phyloP scores from a whole-genome alignment of 2,888 invertebrate species.

The Cosmia pyralina region DNA sequence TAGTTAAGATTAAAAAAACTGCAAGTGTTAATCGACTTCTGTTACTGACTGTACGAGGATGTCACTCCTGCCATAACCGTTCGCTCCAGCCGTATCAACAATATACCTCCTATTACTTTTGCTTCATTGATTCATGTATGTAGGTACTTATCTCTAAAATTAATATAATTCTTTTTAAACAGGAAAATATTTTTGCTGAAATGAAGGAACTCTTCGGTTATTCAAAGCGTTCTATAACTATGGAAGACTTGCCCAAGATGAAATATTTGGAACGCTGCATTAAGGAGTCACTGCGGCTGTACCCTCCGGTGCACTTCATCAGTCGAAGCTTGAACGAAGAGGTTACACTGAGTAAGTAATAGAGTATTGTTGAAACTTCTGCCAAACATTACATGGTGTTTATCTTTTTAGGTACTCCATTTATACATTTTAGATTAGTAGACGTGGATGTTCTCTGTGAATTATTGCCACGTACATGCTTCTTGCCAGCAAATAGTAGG shows the following conservation, averaged over 20 bases:
- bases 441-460: not conserved
- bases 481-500: too few relatives aligned
- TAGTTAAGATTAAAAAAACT: too few relatives aligned
- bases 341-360: constrained; percentile 88
- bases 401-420: not conserved
- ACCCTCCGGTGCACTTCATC: constrained; percentile 92
- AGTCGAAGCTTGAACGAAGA: constrained; percentile 90
- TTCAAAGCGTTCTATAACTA: constrained; percentile 90
- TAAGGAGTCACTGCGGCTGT: constrained; percentile 92
- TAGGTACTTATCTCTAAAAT: too few relatives aligned
- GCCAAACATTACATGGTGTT: not conserved
- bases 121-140: too few relatives aligned
- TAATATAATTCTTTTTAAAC: not conserved
- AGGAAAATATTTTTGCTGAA: constrained; percentile 91
- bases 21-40: too few relatives aligned
- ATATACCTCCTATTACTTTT: not conserved
- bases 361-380: not conserved
- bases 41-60: too few relatives aligned
- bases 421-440: not conserved
- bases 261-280: constrained; percentile 92
- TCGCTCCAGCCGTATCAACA: not conserved
- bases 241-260: constrained; percentile 91
- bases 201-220: constrained; percentile 91
- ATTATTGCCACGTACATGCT: too few relatives aligned
- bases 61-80: too few relatives aligned